Conservation (phyloP, 2,797 vertebrate genomes). For the Naso thynnoides region DNA sequence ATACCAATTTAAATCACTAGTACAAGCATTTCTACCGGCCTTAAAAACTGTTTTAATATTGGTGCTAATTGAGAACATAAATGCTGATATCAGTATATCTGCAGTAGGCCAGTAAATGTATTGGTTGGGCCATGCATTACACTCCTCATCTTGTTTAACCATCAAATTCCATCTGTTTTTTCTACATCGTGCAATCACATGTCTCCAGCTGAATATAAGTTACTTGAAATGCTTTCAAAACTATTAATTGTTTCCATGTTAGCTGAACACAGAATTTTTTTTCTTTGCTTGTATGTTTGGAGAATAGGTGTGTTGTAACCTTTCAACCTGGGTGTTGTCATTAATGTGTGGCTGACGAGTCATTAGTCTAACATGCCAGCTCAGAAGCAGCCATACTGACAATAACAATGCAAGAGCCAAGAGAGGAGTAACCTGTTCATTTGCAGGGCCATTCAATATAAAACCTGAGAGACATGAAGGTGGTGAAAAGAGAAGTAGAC, state of each 20-base stretch:
- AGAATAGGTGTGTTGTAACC: neutral
- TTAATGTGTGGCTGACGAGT: slow-evolving; percentile 12
- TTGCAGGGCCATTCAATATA: neutral
- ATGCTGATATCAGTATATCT: no score
- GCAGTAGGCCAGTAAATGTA: no score
- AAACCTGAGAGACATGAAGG: neutral
- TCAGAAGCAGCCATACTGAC: neutral
- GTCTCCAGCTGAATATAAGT: no score
- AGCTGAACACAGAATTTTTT: no score
- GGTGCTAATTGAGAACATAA: no score
- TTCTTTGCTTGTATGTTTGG: neutral
- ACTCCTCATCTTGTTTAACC: no score
- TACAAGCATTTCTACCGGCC: no score
- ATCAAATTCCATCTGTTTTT: no score
- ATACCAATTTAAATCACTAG: no score
- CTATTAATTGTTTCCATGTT: neutral
- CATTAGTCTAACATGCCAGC: neutral
- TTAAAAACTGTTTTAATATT: no score
- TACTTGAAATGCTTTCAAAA: neutral
- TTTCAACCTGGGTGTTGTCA: neutral
- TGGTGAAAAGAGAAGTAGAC: neutral
- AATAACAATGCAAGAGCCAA: neutral
- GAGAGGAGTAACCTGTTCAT: slow-evolving; percentile 2
- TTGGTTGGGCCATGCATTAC: no score
- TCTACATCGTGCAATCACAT: no score